These are phyloP conservation scores for Oncorhynchus masou DNA, from an alignment of 2,113 vertebrate species.

Conservation along the genomic window DNA sequence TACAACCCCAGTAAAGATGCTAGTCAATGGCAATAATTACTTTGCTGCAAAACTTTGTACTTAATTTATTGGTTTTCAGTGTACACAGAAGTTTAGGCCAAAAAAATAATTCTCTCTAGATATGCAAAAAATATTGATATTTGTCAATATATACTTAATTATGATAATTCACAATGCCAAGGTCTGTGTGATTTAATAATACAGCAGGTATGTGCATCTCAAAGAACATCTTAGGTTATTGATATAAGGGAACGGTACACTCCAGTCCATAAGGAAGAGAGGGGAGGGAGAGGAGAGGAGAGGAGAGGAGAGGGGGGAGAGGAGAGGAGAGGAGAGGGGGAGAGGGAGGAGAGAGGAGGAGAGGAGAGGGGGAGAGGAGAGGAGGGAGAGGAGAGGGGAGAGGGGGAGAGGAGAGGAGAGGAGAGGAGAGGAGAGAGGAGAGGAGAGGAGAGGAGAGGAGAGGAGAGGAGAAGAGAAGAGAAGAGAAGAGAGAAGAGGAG, in stretches of 20 bases:
- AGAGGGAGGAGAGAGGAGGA: conserved; percentile 45
- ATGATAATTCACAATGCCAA: conserved; percentile 11
- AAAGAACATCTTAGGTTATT: conserved; percentile 46
- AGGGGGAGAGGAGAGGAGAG: conserved; percentile 31
- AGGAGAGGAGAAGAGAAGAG: conserved; percentile 66
- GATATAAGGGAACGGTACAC: conserved; percentile 35
- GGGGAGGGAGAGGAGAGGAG: too few relatives aligned
- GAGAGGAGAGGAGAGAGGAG: conserved; percentile 52
- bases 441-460: conserved; percentile 65
- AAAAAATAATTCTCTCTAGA: too few relatives aligned
- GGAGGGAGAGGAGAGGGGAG: conserved; percentile 35
- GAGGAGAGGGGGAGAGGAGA: conserved; percentile 39
- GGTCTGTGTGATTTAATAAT: conserved; percentile 43
- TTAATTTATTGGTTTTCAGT: conserved; percentile 55
- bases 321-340: conserved; percentile 44
- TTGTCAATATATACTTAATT: not conserved
- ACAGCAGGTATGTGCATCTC: conserved; percentile 59
- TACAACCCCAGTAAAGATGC: conserved; percentile 76
- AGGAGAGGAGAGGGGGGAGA: conserved; percentile 28
- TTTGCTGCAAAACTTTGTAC: conserved; percentile 67
- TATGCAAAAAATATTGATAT: not conserved
- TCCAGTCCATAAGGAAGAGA: conserved; percentile 33
- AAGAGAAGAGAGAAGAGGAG: conserved; percentile 54
- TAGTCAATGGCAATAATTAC: conserved; percentile 78
- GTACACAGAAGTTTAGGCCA: conserved; percentile 34